phyloP scores from a whole-genome alignment of 2,888 invertebrate species.

The Kuschelorhynchus macadamiae region DNA sequence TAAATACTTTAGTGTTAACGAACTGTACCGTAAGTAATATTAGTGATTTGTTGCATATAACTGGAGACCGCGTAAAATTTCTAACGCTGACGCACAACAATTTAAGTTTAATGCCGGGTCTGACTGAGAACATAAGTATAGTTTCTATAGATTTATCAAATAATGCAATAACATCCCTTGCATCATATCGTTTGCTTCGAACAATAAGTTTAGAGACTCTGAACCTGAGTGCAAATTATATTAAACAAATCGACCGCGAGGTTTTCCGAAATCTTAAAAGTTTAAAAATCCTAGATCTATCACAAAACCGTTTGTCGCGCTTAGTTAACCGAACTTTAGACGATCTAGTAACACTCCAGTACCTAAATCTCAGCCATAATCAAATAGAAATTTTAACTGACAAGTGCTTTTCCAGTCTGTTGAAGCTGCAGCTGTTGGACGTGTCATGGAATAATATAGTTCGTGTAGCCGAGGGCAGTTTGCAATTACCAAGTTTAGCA shows the following conservation, averaged over 20 bases:
- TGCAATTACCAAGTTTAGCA: slow-evolving; percentile 83
- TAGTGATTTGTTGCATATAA: slow-evolving; percentile 47
- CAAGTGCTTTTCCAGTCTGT: slow-evolving; percentile 75
- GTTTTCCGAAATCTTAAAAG: slow-evolving; percentile 75
- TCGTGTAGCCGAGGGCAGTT: slow-evolving; percentile 75
- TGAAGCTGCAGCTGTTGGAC: slow-evolving; percentile 78
- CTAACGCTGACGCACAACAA: slow-evolving; percentile 54
- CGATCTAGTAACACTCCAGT: slow-evolving; percentile 74
- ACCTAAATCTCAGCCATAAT: slow-evolving; percentile 81
- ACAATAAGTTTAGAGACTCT: slow-evolving; percentile 76
- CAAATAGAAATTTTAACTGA: slow-evolving; percentile 76
- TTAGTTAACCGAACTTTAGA: slow-evolving; percentile 73
- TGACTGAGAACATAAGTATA: slow-evolving; percentile 64
- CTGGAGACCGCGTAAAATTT: slow-evolving; percentile 38
- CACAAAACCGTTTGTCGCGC: slow-evolving; percentile 75
- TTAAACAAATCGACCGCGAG: slow-evolving; percentile 72
- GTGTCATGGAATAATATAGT: slow-evolving; percentile 79
- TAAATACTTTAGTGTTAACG: slow-evolving; percentile 49
- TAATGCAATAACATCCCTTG: slow-evolving; percentile 67
- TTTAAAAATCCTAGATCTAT: slow-evolving; percentile 79
- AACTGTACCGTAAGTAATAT: slow-evolving; percentile 41
- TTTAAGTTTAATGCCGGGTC: slow-evolving; percentile 54
- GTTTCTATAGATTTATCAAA: slow-evolving; percentile 72
- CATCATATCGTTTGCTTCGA: slow-evolving; percentile 67
- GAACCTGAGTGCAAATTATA: slow-evolving; percentile 78